Conservation (phyloP, 2,113 vertebrate species). For the Bagarius yarrelli region DNA sequence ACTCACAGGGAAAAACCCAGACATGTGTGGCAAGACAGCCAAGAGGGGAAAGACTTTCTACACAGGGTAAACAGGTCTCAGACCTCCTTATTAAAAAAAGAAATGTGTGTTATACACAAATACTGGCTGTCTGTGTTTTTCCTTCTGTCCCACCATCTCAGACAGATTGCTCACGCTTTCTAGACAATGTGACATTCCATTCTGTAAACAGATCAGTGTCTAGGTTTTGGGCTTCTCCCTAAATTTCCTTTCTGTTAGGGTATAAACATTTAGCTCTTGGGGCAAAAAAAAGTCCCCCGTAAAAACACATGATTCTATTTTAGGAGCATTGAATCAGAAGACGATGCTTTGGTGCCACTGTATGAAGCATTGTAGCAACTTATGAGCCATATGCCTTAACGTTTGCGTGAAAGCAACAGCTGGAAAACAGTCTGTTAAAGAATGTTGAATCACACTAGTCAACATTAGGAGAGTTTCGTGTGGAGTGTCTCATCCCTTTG, state of each 20-base stretch:
- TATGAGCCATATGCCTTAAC: constrained; percentile 3
- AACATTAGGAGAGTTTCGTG: background rate
- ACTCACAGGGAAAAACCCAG: constrained; percentile 54
- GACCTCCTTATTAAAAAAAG: constrained; percentile 35
- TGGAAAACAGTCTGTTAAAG: constrained; percentile 7
- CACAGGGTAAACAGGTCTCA: constrained; percentile 44
- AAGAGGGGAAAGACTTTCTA: constrained; percentile 43
- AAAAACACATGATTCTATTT: constrained; percentile 21
- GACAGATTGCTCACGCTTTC: constrained; percentile 36
- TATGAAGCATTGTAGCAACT: background rate
- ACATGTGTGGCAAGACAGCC: constrained; percentile 25
- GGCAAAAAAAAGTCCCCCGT: constrained; percentile 12
- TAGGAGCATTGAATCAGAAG: background rate
- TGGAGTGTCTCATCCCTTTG: constrained; percentile 22
- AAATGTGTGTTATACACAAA: constrained; percentile 29
- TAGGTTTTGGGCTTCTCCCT: constrained; percentile 9
- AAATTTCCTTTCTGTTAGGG: constrained; percentile 6
- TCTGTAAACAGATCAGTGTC: constrained; percentile 30
- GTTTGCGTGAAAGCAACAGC: constrained; percentile 8
- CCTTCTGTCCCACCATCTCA: constrained; percentile 25
- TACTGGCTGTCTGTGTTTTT: constrained; percentile 32
- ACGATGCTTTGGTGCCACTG: background rate
- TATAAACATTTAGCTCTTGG: background rate
- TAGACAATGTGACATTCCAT: constrained; percentile 32
- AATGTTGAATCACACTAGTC: constrained; percentile 35